Evolutionary conservation across 2,888 invertebrate genomes (phyloP), one percentile per base, ranked within the genome.

Genomic region (Emmelina monodactyla): DNA sequence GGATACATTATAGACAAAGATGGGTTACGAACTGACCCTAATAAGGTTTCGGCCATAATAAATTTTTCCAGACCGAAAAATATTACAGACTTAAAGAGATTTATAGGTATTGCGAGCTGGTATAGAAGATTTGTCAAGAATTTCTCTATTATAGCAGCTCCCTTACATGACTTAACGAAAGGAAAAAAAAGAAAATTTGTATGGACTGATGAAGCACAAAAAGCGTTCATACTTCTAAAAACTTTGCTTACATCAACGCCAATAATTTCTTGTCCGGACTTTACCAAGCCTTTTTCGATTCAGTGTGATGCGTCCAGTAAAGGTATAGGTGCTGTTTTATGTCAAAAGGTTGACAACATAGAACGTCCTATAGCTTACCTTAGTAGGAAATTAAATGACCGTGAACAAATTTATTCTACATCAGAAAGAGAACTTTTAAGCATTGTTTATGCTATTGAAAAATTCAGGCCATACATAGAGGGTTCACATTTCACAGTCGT

Each of bases 381-480:
- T 29, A 39, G 39, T 10, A 37, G 33, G 13, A 25, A 30, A 4
- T 25, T 38, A 13, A 39, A 33, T n/a, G 13, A 22, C 14, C n/a
- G 15, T n/a, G 41, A 46, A 14, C 22, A 22, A 22, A 46, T 43
- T n/a, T 46, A 46, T 13, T 35, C 35, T 22, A 33, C 34, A 2
- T 44, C 44, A 1, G 41, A 44, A 34, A 14, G 44, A 2, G 41
- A 46, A 28, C 14, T 40, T 5, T 19, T 46, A 7, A 41, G 40
- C 1, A 41, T 45, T 5, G 12, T 43, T n/a, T 29, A 22, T 2
- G 35, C 45, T 1, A 5, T 42, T 2, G 45, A 45, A 19, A 32
- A 44, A 22, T 44, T 39, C 37, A 22, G 38, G 7, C 38, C 39
- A 10, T 45, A 45, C 14, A 9, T 45, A 2, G 42, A 39, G 13